Base-by-base conservation (phyloP, 1,140 invertebrate species). In the Platyura marginata region DNA sequence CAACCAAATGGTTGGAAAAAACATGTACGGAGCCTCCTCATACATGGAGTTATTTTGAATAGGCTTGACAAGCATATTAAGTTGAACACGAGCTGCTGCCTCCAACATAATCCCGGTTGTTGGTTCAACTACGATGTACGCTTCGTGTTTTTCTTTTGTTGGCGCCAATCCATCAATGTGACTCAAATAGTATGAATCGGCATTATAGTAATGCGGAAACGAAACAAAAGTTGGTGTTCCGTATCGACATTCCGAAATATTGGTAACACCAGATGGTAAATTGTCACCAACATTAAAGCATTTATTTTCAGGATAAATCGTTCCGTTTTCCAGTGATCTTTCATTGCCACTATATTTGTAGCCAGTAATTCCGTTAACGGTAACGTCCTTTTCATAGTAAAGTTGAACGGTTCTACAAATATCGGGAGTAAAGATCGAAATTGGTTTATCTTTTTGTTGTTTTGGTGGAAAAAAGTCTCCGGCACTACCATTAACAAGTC, bases 171-270 rank as follows among this genome's bases (percentile, higher is more conserved):
- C 87, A 1, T 64, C 58, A 2, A 92, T 72, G 21, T 65, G 59
- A 1, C 77, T 47, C 6, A 57, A 47, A 42, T 85, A 79, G 48
- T 55, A 72, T 0, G 69, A 64, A 61, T 90, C 85, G 2, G 75
- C 85, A 43, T 79, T 64, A 51, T 80, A 79, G 65, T 90, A 93
- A 60, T 94, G 88, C 0, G 89, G 88, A 48, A 79, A 76, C 4
- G 86, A 88, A 43, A 90, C 66, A 47, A 80, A 87, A 0, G 81
- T 74, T 0, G 88, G 88, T 3, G 83, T 76, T 13, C 75, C 77
- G 51, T 65, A 80, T 51, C 78, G 73, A 43, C 81, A 83, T 11
- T 66, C 57, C 1, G 77, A 75, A 18, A 83, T 72, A 56, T 81
- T 77, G 54, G 81, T 67, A 1, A 72, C 62, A 2, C 81, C 81